Conservation (phyloP, 2,888 invertebrate species). For the Globia sparganii region DNA sequence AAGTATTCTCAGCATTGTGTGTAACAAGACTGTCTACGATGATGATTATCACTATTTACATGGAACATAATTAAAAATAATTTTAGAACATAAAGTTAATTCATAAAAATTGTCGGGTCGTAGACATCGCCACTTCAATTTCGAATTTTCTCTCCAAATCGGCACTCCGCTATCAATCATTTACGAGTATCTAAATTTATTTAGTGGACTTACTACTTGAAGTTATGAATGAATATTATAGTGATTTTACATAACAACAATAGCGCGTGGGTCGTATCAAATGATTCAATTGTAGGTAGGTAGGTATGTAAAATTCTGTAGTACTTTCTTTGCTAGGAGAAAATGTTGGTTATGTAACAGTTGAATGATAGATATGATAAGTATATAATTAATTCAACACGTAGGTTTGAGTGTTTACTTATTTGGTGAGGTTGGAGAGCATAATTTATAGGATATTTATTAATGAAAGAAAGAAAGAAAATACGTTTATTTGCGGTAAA, state of each 20-base stretch:
- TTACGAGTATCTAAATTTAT: conserved; percentile 33
- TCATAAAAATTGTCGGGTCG: conserved; percentile 16
- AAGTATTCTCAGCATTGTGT: not conserved
- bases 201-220: conserved; percentile 51
- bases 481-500: not conserved
- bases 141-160: conserved; percentile 56
- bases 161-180: conserved; percentile 55
- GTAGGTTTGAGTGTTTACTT: conserved; percentile 14
- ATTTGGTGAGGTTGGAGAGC: conserved; percentile 3
- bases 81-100: not conserved
- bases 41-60: not conserved
- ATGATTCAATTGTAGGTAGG: conserved; percentile 64
- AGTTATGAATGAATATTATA: conserved; percentile 60
- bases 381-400: conserved; percentile 35
- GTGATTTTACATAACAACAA: conserved; percentile 63
- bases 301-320: conserved; percentile 54
- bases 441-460: not conserved
- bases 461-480: not conserved
- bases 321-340: conserved; percentile 62
- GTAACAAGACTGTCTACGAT: not conserved
- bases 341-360: conserved; percentile 60
- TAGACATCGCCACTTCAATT: conserved; percentile 42
- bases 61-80: not conserved
- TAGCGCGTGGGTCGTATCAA: conserved; percentile 64
- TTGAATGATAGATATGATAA: conserved; percentile 32